Percentiles rank a stretch among this genome's conserved stretches.
phyloP scores from a whole-genome alignment of 2,888 invertebrate species.

The Ectemnius continuus region DNA sequence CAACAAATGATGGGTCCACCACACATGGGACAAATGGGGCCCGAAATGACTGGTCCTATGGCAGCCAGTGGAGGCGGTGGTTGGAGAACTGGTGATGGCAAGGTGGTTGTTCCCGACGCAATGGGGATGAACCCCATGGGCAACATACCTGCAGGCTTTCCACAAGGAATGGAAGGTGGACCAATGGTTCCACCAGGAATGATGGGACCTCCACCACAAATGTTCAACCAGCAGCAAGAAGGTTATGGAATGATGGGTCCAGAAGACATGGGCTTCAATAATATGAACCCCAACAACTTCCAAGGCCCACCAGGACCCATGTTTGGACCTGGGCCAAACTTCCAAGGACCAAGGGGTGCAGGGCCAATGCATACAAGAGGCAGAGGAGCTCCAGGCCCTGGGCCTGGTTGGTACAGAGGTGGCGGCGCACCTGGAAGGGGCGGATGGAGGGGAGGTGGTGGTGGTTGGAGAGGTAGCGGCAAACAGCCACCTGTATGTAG shows the following conservation, averaged over 20 bases:
- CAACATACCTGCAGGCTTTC: conserved; percentile 68
- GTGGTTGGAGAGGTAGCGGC: conserved; percentile 76
- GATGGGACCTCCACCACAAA: conserved; percentile 75
- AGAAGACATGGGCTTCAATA: conserved; percentile 71
- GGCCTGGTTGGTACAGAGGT: conserved; percentile 76
- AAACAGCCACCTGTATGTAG: conserved; percentile 82
- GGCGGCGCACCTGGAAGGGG: conserved; percentile 76
- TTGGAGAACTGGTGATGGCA: conserved; percentile 79
- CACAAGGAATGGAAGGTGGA: conserved; percentile 73
- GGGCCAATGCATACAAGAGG: conserved; percentile 71
- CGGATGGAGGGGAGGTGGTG: conserved; percentile 80
- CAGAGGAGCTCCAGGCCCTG: conserved; percentile 68
- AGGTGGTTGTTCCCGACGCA: conserved; percentile 75
- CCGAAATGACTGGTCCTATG: conserved; percentile 67
- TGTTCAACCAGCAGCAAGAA: conserved; percentile 72
- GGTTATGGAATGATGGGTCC: conserved; percentile 73
- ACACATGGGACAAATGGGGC: conserved; percentile 76
- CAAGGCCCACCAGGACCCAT: conserved; percentile 74
- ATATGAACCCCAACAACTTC: conserved; percentile 64
- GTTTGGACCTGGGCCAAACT: conserved; percentile 68
- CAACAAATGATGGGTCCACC: conserved; percentile 68
- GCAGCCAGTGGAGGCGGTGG: conserved; percentile 76
- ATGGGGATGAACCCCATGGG: conserved; percentile 71
- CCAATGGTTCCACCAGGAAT: conserved; percentile 76
- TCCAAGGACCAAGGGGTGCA: conserved; percentile 72